Evolutionary conservation across 2,888 invertebrate genomes (phyloP), one percentile per base, ranked within the genome.

Genomic region (Troides aeacus): DNA sequence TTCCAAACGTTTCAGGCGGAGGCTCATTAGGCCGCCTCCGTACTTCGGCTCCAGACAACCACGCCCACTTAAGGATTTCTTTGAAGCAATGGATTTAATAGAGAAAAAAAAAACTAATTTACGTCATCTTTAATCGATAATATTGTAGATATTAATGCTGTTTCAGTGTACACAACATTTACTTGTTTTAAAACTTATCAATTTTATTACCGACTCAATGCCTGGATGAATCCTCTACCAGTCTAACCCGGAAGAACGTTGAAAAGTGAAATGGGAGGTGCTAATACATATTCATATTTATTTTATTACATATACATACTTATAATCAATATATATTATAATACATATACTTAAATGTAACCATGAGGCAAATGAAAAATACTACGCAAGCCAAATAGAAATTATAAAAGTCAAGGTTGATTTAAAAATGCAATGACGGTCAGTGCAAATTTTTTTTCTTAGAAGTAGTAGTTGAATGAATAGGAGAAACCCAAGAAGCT

Each of bases 1-100:
- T 73, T 80, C 80, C 64, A 73, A 73, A 77, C 74, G 75, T 65
- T 74, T 71, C 70, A 70, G 59, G 68, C 73, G 74, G 74, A 74
- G 77, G 76, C 79, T 84, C 84, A 85, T 87, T 86, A 86, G 76
- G 77, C 77, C 78, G 79, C 81, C 81, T 81, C 77, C 79, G 77
- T 78, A 71, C 77, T 77, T 79, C 74, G 74, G 74, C 75, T 73
- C 74, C 79, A 84, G 83, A 82, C 76, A 64, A 74, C 77, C 84
- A 83, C 87, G 86, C 87, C 87, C 77, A 77, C 75, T 77, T 72
- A 71, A 71, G 66, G 64, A 66, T 58, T 71, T 56, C 65, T 42
- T 50, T 62, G 70, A 74, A 56, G 72, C 76, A 76, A 76, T 74
- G 77, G 77, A 76, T 77, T 58, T 58, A 23, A 58, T 23, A n/a